A percentile compares a stretch with the other conserved stretches of the same genome.
phyloP scores from a whole-genome alignment of 2,113 vertebrate genomes.

The Hippocampus comes region DNA sequence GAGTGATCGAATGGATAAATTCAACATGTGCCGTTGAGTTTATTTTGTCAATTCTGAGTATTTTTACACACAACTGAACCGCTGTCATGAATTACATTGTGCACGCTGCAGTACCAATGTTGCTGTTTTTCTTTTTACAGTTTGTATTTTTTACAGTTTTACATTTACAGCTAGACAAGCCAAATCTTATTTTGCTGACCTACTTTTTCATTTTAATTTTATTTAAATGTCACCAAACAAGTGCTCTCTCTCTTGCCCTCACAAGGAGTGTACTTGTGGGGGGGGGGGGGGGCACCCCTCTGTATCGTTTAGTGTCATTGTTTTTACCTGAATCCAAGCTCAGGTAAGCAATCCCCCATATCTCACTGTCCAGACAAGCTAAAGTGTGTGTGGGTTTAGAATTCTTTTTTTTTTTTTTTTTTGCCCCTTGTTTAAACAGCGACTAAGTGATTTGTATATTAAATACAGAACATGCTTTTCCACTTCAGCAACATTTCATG shows the following conservation, averaged over 20 bases:
- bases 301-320: background rate
- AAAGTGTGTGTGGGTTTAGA: slow-evolving; percentile 18
- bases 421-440: slow-evolving; percentile 8
- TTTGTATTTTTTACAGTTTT: background rate
- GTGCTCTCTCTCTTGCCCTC: background rate
- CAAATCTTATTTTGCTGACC: background rate
- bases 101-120: background rate
- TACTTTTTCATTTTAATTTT: slow-evolving; percentile 6
- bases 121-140: slow-evolving; percentile 1
- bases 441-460: background rate
- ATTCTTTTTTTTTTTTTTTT: slow-evolving; percentile 13
- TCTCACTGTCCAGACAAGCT: background rate
- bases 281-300: background rate
- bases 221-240: background rate
- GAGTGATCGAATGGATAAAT: background rate
- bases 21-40: background rate
- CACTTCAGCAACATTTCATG: background rate
- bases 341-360: slow-evolving; percentile 17
- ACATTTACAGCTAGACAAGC: background rate
- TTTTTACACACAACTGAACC: slow-evolving; percentile 5
- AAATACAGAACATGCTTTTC: background rate
- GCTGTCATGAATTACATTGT: background rate
- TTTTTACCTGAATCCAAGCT: background rate
- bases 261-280: too few species aligned
- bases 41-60: slow-evolving; percentile 1